Percentiles rank a stretch among this genome's conserved stretches.
Conservation (phyloP, 1,140 invertebrate genomes). For the Charaxes varanes region DNA sequence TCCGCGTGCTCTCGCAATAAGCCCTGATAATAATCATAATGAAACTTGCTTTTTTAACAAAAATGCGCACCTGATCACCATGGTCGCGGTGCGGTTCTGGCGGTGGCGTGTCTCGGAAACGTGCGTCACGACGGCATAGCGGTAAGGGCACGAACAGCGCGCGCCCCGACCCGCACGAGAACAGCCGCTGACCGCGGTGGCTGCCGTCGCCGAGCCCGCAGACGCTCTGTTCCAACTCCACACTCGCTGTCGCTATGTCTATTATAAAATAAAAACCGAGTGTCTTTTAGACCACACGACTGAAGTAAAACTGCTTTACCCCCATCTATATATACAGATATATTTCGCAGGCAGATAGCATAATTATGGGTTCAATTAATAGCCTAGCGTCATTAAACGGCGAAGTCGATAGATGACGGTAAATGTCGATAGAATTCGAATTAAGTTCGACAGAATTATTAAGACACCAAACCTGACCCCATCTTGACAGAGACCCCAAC, state of each 20-base stretch:
- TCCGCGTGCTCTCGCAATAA: too few species aligned
- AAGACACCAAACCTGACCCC: too few species aligned
- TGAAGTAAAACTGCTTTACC: neutral
- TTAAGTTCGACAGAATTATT: too few species aligned
- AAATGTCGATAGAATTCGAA: too few species aligned
- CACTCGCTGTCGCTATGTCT: constrained; percentile 72
- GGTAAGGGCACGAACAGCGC: constrained; percentile 86
- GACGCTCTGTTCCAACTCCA: constrained; percentile 84
- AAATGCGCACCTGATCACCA: constrained; percentile 51
- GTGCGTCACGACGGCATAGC: constrained; percentile 84
- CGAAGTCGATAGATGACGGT: too few species aligned
- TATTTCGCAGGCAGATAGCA: neutral
- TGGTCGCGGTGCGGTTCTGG: constrained; percentile 42
- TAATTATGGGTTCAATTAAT: too few species aligned
- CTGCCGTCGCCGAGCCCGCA: constrained; percentile 84
- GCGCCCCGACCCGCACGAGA: constrained; percentile 81
- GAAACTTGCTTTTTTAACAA: too few species aligned
- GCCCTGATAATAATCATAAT: too few species aligned
- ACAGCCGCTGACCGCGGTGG: constrained; percentile 82
- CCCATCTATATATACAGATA: neutral
- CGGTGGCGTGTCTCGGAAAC: constrained; percentile 80
- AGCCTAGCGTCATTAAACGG: too few species aligned
- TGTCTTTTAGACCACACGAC: neutral
- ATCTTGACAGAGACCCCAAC: too few species aligned
- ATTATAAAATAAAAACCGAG: constrained; percentile 16